These are phyloP conservation scores for Hipposideros armiger DNA, from an alignment of 2,113 vertebrate genomes.

Conservation along the genomic window DNA sequence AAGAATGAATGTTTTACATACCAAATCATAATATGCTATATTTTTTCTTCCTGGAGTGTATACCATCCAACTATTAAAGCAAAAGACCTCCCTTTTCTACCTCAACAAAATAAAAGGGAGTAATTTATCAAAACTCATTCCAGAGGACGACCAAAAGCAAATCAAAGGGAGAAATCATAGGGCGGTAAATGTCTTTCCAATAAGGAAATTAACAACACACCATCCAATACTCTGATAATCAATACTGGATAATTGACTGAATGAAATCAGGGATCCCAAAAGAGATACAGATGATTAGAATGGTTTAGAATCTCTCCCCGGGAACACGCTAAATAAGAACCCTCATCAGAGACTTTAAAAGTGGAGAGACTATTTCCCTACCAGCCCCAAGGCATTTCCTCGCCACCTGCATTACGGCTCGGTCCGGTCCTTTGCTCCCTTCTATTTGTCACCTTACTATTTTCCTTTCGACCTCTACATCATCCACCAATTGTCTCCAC, in stretches of 20 bases:
- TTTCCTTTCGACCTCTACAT: not conserved
- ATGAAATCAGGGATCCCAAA: not conserved
- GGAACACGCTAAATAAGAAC: conserved; percentile 5
- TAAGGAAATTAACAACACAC: not conserved
- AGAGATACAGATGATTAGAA: not conserved
- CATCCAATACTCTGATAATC: not conserved
- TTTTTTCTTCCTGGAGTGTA: conserved; percentile 27
- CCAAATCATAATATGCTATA: conserved; percentile 40
- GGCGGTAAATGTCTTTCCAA: conserved; percentile 1
- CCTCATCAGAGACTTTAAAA: conserved; percentile 20
- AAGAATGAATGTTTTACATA: conserved; percentile 72
- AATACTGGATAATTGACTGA: not conserved
- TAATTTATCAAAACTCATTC: conserved; percentile 48
- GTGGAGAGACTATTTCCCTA: not conserved
- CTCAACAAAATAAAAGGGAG: conserved; percentile 39
- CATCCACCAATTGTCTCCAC: not conserved
- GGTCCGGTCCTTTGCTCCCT: not conserved
- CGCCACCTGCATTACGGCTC: not conserved
- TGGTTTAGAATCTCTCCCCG: not conserved
- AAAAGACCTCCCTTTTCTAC: conserved; percentile 3
- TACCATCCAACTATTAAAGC: conserved; percentile 13
- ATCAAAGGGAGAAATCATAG: conserved; percentile 24
- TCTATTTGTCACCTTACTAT: not conserved
- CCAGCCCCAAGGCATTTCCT: not conserved
- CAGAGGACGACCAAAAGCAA: conserved; percentile 4